Evolutionary conservation across 2,797 vertebrate species (phyloP), one percentile per base, ranked within the genome.

Genomic region (Coluber constrictor): DNA sequence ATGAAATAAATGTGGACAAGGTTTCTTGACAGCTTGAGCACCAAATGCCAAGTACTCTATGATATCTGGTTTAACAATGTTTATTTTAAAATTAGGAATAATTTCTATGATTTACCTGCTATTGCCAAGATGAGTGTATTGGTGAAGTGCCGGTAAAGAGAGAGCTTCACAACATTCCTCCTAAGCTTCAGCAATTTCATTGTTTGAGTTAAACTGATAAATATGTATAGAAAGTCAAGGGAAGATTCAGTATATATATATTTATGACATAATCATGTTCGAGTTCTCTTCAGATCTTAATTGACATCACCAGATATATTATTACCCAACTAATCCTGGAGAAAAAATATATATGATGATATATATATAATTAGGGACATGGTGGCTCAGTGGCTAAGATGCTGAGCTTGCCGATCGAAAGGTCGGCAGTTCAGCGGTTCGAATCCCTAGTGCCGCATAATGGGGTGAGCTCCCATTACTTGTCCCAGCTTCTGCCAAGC

Each of bases 201-300:
- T 93, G 99, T 99, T 97, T 99, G 99, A 95, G 99, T 99, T 96
- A 99, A 97, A 94, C 99, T 99, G 98, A 99, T 99, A 97, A 99
- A 99, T 97, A 99, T 99, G 99, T 99, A 95, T 93, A 92, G 32
- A 18, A 94, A 95, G 97, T 98, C 97, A 98, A 99, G 98, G 66
- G 98, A 98, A 90, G n/a, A 57, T 61, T 86, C 92, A 92, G 9
- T 43, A n/a, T 87, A 25, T 18, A 87, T 12, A 56, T 5, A 87
- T 92, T 63, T 57, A 92, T 11, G 74, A n/a, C 4, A 90, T 83
- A 47, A 83, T 83, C 18, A 43, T 83, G 20, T 20, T 83, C 37
- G 47, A 25, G 74, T 43, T 83, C 20, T 25, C 20, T 83, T 83
- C 20, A 47, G 20, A 47, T 83, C 37, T 47, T 47, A 83, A 47